Evolutionary conservation across 2,797 vertebrate genomes (phyloP).

Genomic region (Enteromius trimaculatus): DNA sequence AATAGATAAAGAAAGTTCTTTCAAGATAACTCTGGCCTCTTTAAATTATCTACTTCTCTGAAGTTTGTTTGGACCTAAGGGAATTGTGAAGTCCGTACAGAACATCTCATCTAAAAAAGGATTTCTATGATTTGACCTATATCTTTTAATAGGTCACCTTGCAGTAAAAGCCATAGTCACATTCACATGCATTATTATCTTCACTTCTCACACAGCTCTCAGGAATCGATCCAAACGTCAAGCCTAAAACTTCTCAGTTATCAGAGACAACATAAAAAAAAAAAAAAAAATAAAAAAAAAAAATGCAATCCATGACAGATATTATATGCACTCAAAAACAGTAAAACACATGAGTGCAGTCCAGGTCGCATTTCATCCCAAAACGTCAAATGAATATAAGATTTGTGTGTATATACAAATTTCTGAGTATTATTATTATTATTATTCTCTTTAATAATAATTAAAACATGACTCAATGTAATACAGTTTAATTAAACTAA

Average conservation of each 20-base stretch:
- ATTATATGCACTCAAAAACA: background rate
- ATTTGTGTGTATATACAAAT: background rate
- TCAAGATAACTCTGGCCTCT: slow-evolving; percentile 9
- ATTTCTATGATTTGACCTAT: background rate
- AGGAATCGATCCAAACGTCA: background rate
- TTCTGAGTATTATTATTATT: background rate
- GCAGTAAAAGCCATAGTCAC: background rate
- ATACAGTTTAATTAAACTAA: background rate
- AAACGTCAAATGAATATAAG: background rate
- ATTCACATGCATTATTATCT: background rate
- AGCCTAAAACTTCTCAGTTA: background rate
- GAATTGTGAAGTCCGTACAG: background rate
- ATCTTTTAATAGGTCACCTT: background rate
- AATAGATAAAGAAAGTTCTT: slow-evolving; percentile 43
- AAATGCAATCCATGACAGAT: background rate
- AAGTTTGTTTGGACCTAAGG: background rate
- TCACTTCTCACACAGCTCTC: background rate
- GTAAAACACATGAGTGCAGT: background rate
- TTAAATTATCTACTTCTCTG: background rate
- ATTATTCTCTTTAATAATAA: background rate
- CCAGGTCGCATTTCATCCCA: background rate
- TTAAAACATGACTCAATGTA: background rate
- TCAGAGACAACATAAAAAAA: background rate
- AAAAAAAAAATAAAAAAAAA: background rate
- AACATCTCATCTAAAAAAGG: background rate